These are phyloP conservation scores for Xiphophorus maculatus DNA, from an alignment of 2,113 vertebrate species.

Conservation along the genomic window DNA sequence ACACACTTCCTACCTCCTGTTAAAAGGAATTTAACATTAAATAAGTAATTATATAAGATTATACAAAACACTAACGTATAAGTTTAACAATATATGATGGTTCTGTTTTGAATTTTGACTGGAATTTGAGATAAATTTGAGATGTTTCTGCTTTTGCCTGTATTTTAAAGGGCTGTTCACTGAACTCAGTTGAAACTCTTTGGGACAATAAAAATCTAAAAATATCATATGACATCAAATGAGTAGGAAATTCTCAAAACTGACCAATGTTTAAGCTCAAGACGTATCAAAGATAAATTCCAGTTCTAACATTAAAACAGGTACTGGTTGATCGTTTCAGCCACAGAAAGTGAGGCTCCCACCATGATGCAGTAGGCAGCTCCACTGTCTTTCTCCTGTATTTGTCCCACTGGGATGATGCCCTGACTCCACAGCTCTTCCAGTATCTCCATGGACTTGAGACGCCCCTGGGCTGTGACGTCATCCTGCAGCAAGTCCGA, in stretches of 20 bases:
- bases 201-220: background rate
- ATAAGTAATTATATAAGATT: background rate
- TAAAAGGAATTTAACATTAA: background rate
- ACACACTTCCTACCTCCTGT: background rate
- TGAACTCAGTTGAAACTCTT: background rate
- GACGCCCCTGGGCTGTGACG: slow-evolving; percentile 55
- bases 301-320: background rate
- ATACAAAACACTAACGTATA: background rate
- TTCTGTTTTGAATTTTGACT: background rate
- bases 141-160: background rate
- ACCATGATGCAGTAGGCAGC: slow-evolving; percentile 78
- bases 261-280: background rate
- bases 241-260: background rate
- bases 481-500: slow-evolving; percentile 56
- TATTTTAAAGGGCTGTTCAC: background rate
- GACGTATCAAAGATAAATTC: background rate
- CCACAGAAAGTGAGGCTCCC: slow-evolving; percentile 39
- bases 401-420: slow-evolving; percentile 80
- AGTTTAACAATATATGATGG: background rate
- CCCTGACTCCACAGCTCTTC: slow-evolving; percentile 86
- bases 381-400: slow-evolving; percentile 47
- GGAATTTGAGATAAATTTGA: background rate
- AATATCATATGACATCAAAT: too few species aligned
- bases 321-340: background rate
- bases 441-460: slow-evolving; percentile 83